Conservation (phyloP, 1,140 invertebrate genomes). For the Riptortus pedestris region DNA sequence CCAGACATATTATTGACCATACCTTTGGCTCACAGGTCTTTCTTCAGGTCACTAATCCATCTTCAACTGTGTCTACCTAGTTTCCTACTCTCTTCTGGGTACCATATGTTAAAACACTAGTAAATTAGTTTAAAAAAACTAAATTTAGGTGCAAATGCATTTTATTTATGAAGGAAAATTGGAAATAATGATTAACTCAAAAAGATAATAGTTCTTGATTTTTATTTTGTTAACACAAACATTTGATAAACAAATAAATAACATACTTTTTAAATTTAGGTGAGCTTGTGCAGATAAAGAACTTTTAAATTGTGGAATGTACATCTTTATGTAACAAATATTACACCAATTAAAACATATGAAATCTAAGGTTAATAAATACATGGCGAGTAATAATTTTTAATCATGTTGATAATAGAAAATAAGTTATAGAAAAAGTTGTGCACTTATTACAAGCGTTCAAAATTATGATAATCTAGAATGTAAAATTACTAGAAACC, state of each 20-base stretch:
- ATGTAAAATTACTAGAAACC: background rate
- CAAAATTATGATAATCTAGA: background rate
- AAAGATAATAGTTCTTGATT: background rate
- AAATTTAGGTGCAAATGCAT: no score
- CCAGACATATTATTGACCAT: no score
- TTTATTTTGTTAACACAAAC: conserved; percentile 16
- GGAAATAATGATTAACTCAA: background rate
- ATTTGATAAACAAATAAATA: conserved; percentile 9
- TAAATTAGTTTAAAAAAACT: no score
- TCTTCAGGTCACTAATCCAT: no score
- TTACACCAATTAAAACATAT: background rate
- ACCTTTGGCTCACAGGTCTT: no score
- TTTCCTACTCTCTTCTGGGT: no score
- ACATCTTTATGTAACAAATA: background rate
- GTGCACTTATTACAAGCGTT: background rate
- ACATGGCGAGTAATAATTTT: background rate
- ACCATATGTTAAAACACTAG: no score
- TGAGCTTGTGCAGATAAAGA: background rate
- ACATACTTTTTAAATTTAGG: background rate
- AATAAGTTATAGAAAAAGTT: background rate
- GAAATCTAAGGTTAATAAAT: background rate
- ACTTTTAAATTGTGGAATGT: conserved; percentile 1
- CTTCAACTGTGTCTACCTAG: no score
- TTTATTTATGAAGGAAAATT: background rate
- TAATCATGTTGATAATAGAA: background rate